Evolutionary conservation across 2,888 invertebrate genomes (phyloP).

Genomic region (Amiota mariae): DNA sequence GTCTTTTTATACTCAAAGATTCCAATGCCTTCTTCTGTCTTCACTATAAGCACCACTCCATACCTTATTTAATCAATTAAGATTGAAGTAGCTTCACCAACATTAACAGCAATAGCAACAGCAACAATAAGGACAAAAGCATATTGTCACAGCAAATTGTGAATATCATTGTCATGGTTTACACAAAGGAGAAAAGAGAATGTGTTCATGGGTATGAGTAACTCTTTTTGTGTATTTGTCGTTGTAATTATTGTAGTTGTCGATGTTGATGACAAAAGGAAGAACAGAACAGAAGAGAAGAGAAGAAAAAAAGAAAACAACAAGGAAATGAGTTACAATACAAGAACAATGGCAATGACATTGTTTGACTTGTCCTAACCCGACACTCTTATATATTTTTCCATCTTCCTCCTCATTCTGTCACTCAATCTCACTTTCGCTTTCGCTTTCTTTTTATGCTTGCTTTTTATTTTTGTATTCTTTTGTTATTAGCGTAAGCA

Average conservation of each 20-base stretch:
- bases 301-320: neutral
- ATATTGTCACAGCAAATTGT: neutral
- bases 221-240: constrained; percentile 38
- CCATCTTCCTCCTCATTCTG: no score
- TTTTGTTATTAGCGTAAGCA: constrained; percentile 30
- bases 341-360: constrained; percentile 47
- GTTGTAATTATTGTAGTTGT: neutral
- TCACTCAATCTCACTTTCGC: no score
- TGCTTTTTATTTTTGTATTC: constrained; percentile 33
- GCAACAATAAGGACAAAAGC: neutral
- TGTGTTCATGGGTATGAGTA: constrained; percentile 5
- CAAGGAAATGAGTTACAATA: neutral
- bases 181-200: neutral
- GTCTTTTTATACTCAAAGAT: no score
- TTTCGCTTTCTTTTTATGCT: constrained; percentile 24
- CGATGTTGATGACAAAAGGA: neutral
- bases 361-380: constrained; percentile 40
- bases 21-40: neutral
- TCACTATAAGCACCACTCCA: constrained; percentile 14
- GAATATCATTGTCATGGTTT: constrained; percentile 18
- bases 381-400: no score
- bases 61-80: constrained; percentile 50
- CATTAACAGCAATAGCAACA: neutral
- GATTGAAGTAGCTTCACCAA: constrained; percentile 28
- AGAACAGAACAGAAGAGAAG: neutral